Evolutionary conservation across 2,888 invertebrate genomes (phyloP).

Genomic region (Macrosoma leucophasiata): DNA sequence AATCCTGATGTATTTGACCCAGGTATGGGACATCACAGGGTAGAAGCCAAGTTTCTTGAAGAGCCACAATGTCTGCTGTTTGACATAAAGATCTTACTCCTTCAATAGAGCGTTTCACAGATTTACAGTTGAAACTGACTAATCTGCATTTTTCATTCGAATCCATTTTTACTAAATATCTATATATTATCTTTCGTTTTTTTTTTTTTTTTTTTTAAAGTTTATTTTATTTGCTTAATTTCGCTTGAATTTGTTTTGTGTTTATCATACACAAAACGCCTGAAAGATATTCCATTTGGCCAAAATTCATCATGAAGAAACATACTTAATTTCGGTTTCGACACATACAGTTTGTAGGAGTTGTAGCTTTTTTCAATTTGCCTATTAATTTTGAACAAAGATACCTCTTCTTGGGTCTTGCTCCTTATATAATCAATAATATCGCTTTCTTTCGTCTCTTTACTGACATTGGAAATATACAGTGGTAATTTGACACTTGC

Average conservation of each 20-base stretch:
- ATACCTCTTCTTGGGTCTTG: constrained; percentile 11
- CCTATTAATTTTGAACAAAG: constrained; percentile 15
- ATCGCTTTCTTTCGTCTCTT: constrained; percentile 10
- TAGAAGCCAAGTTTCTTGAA: constrained; percentile 23
- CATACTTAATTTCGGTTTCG: constrained; percentile 10
- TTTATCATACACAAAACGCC: constrained; percentile 17
- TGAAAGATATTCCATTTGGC: constrained; percentile 17
- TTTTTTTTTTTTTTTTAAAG: too few species aligned
- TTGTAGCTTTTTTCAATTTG: constrained; percentile 11
- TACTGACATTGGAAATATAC: constrained; percentile 18
- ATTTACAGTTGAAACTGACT: constrained; percentile 15
- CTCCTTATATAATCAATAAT: constrained; percentile 16
- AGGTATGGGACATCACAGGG: constrained; percentile 13
- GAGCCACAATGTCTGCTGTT: constrained; percentile 12
- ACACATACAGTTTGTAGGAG: constrained; percentile 18
- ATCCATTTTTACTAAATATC: too few species aligned
- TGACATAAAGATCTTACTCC: constrained; percentile 12
- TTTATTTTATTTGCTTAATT: too few species aligned
- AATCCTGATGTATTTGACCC: constrained; percentile 14
- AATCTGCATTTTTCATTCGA: constrained; percentile 9
- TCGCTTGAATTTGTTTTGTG: too few species aligned
- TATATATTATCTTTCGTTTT: too few species aligned
- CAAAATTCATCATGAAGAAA: constrained; percentile 19
- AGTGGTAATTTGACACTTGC: constrained; percentile 15
- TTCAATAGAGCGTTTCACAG: constrained; percentile 5